Conservation (phyloP, 1,140 invertebrate genomes). For the Pogonus chalceus region DNA sequence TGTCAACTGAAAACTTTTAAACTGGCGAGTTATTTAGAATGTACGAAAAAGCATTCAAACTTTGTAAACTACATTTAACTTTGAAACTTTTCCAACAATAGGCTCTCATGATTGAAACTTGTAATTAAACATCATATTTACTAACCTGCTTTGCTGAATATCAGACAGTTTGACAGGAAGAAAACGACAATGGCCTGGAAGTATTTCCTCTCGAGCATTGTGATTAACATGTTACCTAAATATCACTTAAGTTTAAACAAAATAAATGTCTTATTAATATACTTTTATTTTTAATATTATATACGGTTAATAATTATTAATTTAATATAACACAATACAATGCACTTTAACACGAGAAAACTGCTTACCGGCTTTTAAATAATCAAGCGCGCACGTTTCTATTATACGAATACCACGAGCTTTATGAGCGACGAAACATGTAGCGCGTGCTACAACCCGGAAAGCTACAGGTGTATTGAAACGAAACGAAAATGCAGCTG, state of each 20-base stretch:
- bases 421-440: background rate
- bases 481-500: no score
- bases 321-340: no score
- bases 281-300: no score
- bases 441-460: background rate
- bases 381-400: background rate
- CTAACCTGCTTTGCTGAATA: background rate
- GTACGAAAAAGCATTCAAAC: conserved; percentile 1
- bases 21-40: background rate
- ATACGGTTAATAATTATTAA: no score
- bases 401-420: background rate
- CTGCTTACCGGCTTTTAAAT: no score
- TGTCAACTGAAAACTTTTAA: background rate
- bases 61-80: background rate
- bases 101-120: background rate
- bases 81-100: background rate
- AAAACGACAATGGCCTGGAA: background rate
- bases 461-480: conserved; percentile 5
- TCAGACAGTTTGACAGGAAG: background rate
- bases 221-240: background rate
- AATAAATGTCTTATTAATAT: no score
- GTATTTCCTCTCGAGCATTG: background rate
- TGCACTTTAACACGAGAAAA: no score
- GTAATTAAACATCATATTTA: conserved; percentile 1
- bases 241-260: background rate